A percentile compares a stretch with the other conserved stretches of the same genome.
phyloP scores from a whole-genome alignment of 2,797 vertebrate species.

The Lepilemur septentrionalis region DNA sequence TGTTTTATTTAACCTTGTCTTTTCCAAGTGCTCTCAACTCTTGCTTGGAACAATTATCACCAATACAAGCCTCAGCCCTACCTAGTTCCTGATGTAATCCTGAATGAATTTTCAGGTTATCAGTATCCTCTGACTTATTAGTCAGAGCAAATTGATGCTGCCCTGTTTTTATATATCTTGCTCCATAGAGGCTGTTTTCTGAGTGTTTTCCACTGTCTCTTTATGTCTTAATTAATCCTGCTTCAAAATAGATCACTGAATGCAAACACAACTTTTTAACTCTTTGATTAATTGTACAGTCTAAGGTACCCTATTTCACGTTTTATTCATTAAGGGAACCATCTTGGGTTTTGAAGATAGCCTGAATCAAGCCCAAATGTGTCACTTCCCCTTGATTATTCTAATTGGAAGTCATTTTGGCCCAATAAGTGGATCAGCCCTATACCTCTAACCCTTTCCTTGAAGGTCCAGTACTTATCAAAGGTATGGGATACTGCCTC shows the following conservation, averaged over 20 bases:
- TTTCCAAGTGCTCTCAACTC: neutral
- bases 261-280: neutral
- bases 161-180: constrained; percentile 19
- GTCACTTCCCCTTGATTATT: neutral
- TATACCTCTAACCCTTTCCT: neutral
- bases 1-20: neutral
- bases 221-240: constrained; percentile 35
- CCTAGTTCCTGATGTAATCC: neutral
- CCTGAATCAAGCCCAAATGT: neutral
- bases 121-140: neutral
- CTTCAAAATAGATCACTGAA: constrained; percentile 18
- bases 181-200: constrained; percentile 26
- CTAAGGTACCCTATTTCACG: neutral
- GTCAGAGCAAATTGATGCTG: neutral
- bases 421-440: neutral
- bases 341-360: neutral
- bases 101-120: constrained; percentile 30
- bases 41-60: neutral
- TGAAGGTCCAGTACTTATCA: neutral
- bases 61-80: neutral
- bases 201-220: neutral
- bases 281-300: neutral
- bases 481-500: neutral
- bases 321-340: neutral
- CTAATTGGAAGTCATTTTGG: neutral